Conservation (phyloP, 2,113 vertebrate genomes). For the Otocyon megalotis region DNA sequence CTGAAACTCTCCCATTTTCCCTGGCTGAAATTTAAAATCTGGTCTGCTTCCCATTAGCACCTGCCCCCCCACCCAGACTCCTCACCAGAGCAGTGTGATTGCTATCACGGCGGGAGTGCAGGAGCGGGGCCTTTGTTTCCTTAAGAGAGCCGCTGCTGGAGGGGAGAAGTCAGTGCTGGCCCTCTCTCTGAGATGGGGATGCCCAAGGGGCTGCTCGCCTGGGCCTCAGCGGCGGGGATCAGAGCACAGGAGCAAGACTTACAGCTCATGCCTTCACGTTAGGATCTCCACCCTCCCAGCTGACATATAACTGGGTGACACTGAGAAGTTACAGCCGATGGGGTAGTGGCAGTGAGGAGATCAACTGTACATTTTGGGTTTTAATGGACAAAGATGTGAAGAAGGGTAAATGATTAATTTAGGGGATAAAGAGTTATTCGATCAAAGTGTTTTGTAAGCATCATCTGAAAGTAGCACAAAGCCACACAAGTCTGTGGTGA, state of each 20-base stretch:
- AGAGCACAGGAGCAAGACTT: not conserved
- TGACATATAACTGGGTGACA: not conserved
- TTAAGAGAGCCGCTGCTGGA: not conserved
- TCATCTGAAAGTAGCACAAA: not conserved
- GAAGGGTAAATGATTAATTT: not conserved
- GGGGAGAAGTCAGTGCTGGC: not conserved
- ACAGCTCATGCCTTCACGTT: not conserved
- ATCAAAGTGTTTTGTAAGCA: not conserved
- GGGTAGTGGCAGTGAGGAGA: not conserved
- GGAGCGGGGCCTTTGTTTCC: not conserved
- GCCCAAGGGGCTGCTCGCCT: accelerated
- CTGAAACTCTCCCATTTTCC: not conserved
- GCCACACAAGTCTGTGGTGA: not conserved
- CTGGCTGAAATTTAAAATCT: not conserved
- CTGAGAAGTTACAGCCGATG: not conserved
- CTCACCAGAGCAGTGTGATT: not conserved
- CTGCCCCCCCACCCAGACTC: no score
- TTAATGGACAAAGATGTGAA: not conserved
- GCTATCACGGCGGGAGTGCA: not conserved
- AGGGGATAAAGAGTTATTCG: not conserved
- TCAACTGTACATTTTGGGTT: not conserved
- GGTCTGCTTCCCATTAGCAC: not conserved
- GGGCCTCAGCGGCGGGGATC: not conserved
- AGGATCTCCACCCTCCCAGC: not conserved
- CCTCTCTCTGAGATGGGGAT: not conserved